These are phyloP conservation scores for Marcusenius ussheri DNA, from an alignment of 2,113 vertebrate species.

Conservation along the genomic window DNA sequence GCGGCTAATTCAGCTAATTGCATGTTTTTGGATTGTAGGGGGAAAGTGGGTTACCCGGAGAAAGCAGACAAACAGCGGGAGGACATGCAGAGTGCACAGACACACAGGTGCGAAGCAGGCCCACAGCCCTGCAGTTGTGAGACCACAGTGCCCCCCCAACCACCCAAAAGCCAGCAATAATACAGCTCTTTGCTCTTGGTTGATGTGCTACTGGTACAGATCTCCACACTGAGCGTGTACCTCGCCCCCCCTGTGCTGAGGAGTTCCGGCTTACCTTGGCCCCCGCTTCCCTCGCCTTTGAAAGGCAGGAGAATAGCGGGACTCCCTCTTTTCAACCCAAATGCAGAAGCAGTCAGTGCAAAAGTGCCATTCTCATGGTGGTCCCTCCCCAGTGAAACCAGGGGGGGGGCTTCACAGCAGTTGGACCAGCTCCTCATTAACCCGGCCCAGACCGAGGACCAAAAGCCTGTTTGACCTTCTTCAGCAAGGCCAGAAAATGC, in stretches of 20 bases:
- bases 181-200: neutral
- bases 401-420: neutral
- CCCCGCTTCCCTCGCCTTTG: neutral
- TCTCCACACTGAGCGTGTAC: neutral
- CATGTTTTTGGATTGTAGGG: neutral
- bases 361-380: neutral
- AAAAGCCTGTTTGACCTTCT: neutral
- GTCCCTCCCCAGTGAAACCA: neutral
- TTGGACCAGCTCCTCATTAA: conserved; percentile 2
- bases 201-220: neutral
- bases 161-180: neutral
- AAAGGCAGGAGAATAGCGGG: neutral
- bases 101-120: neutral
- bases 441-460: neutral
- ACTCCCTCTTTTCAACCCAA: neutral
- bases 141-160: neutral
- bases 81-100: neutral
- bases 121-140: neutral
- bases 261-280: neutral
- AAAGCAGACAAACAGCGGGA: neutral
- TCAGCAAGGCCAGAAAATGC: neutral
- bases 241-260: neutral
- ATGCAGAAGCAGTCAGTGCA: neutral
- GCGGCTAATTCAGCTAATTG: neutral
- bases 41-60: neutral